phyloP scores from a whole-genome alignment of 1,140 invertebrate genomes.

The Diploscapter pachys region DNA sequence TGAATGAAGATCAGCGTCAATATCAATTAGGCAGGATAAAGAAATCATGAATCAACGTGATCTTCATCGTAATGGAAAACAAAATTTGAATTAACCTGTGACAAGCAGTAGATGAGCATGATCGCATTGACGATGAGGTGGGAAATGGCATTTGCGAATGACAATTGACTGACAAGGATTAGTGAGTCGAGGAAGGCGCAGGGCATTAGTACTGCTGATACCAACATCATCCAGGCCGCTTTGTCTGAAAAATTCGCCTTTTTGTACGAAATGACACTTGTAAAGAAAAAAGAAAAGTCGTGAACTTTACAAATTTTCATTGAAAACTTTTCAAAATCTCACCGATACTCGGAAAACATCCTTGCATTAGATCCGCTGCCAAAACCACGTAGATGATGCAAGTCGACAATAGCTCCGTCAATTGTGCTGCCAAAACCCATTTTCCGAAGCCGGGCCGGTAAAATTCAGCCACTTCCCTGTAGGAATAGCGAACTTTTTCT shows the following conservation, averaged over 20 bases:
- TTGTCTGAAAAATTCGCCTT: slow-evolving; percentile 59
- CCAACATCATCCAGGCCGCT: slow-evolving; percentile 90
- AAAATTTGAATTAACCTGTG: slow-evolving; percentile 70
- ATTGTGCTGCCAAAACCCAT: slow-evolving; percentile 73
- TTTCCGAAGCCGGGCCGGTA: slow-evolving; percentile 60
- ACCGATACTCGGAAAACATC: slow-evolving; percentile 82
- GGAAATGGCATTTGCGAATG: slow-evolving; percentile 97
- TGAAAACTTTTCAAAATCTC: neutral
- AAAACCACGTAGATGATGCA: slow-evolving; percentile 98
- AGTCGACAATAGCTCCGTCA: slow-evolving; percentile 97
- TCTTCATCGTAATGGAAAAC: too few relatives aligned
- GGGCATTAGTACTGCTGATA: slow-evolving; percentile 84
- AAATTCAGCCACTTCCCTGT: slow-evolving; percentile 86
- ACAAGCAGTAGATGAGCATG: slow-evolving; percentile 91
- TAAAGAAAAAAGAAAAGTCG: neutral
- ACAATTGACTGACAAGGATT: slow-evolving; percentile 62
- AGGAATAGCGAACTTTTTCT: slow-evolving; percentile 79
- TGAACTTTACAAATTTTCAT: neutral
- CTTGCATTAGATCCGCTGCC: slow-evolving; percentile 92
- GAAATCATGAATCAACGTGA: slow-evolving; percentile 75
- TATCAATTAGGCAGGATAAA: slow-evolving; percentile 14
- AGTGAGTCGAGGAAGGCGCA: slow-evolving; percentile 88
- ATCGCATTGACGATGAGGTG: slow-evolving; percentile 95
- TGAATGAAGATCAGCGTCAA: neutral
- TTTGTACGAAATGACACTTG: slow-evolving; percentile 2